phyloP scores from a whole-genome alignment of 2,888 invertebrate genomes.

The Lampropteryx suffumata region DNA sequence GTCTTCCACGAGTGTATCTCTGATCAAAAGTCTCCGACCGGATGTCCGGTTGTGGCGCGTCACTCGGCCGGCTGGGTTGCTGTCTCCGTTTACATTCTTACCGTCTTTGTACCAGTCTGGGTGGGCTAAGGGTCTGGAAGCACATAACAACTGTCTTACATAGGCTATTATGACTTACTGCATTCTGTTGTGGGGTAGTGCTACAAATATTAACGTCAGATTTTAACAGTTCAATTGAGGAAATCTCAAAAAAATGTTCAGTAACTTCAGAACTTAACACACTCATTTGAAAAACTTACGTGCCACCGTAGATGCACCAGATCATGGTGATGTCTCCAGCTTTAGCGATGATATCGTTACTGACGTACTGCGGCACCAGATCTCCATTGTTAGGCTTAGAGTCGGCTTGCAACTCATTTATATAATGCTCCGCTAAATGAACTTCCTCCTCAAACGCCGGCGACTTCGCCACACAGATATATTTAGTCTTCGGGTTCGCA shows the following conservation, averaged over 20 bases:
- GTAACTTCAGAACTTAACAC: too few species aligned
- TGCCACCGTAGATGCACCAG: slow-evolving; percentile 71
- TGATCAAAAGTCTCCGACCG: slow-evolving; percentile 65
- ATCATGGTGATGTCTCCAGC: slow-evolving; percentile 56
- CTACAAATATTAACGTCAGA: too few species aligned
- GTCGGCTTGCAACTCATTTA: slow-evolving; percentile 48
- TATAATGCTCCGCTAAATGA: slow-evolving; percentile 55
- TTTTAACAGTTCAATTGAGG: too few species aligned
- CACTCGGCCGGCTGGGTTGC: slow-evolving; percentile 47
- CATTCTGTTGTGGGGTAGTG: too few species aligned
- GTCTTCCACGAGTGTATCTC: slow-evolving; percentile 54
- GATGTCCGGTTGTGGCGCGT: slow-evolving; percentile 65
- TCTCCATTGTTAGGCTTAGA: slow-evolving; percentile 47
- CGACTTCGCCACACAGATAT: slow-evolving; percentile 59
- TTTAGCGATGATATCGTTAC: slow-evolving; percentile 50
- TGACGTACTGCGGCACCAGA: slow-evolving; percentile 57
- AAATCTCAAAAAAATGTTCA: too few species aligned
- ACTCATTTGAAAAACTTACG: slow-evolving; percentile 57
- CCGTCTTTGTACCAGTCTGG: slow-evolving; percentile 68
- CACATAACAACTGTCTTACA: too few species aligned
- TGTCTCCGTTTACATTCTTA: slow-evolving; percentile 46
- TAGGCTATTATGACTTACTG: too few species aligned
- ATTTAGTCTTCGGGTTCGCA: slow-evolving; percentile 49
- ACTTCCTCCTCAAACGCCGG: slow-evolving; percentile 52
- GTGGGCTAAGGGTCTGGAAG: slow-evolving; percentile 57